A percentile compares a stretch with the other conserved stretches of the same genome.
phyloP scores from a whole-genome alignment of 1,140 invertebrate species.

The Scaptomyza hsui region DNA sequence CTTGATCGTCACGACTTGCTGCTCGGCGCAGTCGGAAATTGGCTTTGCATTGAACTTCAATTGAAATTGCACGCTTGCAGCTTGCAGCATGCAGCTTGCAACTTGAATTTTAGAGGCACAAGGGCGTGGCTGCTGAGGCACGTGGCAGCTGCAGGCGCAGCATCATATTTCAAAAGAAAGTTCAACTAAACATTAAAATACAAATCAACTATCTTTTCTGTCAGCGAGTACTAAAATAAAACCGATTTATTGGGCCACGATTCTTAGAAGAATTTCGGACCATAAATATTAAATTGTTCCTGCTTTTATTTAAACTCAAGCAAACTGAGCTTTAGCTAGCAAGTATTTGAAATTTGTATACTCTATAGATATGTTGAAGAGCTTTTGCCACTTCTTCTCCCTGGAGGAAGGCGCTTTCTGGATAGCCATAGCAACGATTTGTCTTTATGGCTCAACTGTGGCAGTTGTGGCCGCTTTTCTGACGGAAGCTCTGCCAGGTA shows the following conservation, averaged over 20 bases:
- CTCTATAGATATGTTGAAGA: neutral
- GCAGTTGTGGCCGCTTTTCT: neutral
- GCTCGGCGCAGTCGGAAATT: conserved; percentile 35
- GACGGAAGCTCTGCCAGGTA: neutral
- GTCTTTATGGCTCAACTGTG: neutral
- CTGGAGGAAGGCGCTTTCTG: neutral
- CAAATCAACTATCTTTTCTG: conserved; percentile 10
- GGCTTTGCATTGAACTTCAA: conserved; percentile 61
- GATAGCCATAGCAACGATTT: neutral
- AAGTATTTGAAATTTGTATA: neutral
- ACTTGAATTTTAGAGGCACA: conserved; percentile 21
- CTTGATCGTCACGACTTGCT: conserved; percentile 61
- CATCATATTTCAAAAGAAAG: conserved; percentile 25
- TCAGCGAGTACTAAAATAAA: neutral
- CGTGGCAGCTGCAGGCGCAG: conserved; percentile 54
- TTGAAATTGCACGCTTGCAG: conserved; percentile 46
- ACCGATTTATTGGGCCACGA: too few relatives aligned
- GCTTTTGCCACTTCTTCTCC: neutral
- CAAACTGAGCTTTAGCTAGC: neutral
- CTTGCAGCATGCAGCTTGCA: conserved; percentile 23
- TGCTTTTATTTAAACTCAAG: neutral
- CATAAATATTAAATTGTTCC: neutral
- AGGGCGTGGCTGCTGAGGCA: conserved; percentile 47
- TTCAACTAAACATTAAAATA: conserved; percentile 27
- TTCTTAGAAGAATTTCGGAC: too few relatives aligned